A percentile compares a stretch with the other conserved stretches of the same genome.
phyloP scores from a whole-genome alignment of 2,797 vertebrate species.

The Phylloscopus collybita region DNA sequence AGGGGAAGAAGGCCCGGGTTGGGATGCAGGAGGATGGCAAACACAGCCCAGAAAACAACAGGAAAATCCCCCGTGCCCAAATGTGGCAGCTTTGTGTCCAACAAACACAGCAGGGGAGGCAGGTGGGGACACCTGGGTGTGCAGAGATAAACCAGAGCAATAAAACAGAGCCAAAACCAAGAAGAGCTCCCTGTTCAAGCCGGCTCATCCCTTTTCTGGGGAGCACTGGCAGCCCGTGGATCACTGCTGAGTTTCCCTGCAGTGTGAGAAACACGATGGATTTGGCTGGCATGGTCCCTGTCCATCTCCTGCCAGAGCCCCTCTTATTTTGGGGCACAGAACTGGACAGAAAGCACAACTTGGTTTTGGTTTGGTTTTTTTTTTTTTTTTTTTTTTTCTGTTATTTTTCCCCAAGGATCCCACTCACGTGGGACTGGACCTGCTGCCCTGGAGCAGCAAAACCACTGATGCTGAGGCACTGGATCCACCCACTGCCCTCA shows the following conservation, averaged over 20 bases:
- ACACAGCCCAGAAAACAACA: accelerated
- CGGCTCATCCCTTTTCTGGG: accelerated
- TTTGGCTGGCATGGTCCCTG: not conserved
- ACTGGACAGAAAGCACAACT: not conserved
- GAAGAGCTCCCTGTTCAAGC: not conserved
- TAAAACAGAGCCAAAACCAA: not conserved
- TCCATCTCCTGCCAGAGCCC: not conserved
- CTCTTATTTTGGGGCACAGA: not conserved
- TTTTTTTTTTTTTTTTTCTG: no score
- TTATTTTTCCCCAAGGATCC: no score
- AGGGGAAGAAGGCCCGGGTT: accelerated
- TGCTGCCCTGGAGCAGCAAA: not conserved
- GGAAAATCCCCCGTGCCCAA: accelerated
- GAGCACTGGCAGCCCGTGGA: not conserved
- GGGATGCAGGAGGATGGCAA: not conserved
- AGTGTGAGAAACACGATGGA: not conserved
- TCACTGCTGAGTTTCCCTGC: not conserved
- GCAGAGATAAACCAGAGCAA: accelerated
- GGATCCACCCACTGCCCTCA: not conserved
- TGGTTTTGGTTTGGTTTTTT: not conserved
- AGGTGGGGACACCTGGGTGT: not conserved
- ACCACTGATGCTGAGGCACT: not conserved
- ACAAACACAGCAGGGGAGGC: no score
- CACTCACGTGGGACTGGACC: not conserved
- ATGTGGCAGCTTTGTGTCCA: not conserved